phyloP scores from a whole-genome alignment of 2,797 vertebrate genomes.

The Tangara arthus region DNA sequence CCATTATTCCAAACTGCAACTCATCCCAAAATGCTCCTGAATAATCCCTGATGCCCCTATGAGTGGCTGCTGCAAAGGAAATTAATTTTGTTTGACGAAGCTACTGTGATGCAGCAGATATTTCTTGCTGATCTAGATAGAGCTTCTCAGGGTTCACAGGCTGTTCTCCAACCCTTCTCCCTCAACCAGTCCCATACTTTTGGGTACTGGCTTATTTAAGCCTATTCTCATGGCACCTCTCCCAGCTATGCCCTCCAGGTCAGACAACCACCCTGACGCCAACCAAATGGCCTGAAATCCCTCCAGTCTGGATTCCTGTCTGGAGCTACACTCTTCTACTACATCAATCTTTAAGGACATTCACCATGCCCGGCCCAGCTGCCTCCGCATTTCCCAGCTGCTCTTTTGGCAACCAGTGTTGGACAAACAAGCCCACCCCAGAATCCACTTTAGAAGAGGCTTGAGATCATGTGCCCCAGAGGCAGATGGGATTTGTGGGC shows the following conservation, averaged over 20 bases:
- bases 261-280: slow-evolving; percentile 18
- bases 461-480: slow-evolving; percentile 33
- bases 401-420: slow-evolving; percentile 38
- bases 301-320: slow-evolving; percentile 55
- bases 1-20: not conserved
- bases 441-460: slow-evolving; percentile 27
- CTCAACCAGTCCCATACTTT: not conserved
- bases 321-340: slow-evolving; percentile 50
- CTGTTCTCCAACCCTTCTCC: not conserved
- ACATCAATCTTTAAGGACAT: slow-evolving; percentile 57
- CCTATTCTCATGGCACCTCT: slow-evolving; percentile 16
- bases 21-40: not conserved
- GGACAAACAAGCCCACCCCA: slow-evolving; percentile 52
- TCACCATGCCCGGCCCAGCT: slow-evolving; percentile 10
- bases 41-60: not conserved
- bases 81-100: not conserved
- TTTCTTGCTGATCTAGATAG: not conserved
- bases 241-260: slow-evolving; percentile 20
- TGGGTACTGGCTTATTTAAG: not conserved
- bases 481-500: slow-evolving; percentile 25
- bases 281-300: slow-evolving; percentile 57
- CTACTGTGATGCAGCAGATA: not conserved
- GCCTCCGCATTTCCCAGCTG: slow-evolving; percentile 58
- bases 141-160: not conserved
- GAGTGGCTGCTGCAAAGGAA: not conserved